Base-by-base conservation (phyloP, 30 jellyfish, hydroid and myxozoan genomes). In the Morbakka virulenta region DNA sequence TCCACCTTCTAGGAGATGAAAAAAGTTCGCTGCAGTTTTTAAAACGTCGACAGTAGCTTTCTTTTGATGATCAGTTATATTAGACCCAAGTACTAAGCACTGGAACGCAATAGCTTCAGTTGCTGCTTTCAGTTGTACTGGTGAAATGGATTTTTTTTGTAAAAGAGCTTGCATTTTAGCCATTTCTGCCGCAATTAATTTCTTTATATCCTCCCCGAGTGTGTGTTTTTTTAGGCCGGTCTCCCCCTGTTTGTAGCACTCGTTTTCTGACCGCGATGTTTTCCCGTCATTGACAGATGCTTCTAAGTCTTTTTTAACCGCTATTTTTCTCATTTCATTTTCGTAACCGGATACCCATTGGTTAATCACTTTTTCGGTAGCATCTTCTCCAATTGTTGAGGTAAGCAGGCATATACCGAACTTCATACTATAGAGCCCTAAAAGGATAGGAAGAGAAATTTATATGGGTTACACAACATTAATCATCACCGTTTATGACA, bases 271-370 rank as follows among this genome's bases (percentile, higher is more conserved):
- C 33, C 73, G 49, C 0, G 73, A 21, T 4, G 23, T 35, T 4
- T 25, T 28, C 14, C 84, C 84, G 62, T 49, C 84, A 11, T 27
- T 49, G 22, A 31, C 52, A 4, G 84, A 33, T 22, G 4, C 28
- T 17, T 72, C 52, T 14, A 72, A 51, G 32, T 72, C 84, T 20
- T 20, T 26, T 27, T 14, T 25, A 53, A 72, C 73, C 14, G 27
- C 33, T 2, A 1, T 3, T 34, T 28, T 49, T 52, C 84, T 72
- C 4, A 2, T 17, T 21, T 48, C 1, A 63, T 48, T 83, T 50
- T 63, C 79, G 63, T 83, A 83, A 25, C 95, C 95, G 4, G 95
- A 83, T 35, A 72, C 32, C 95, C 95, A 83, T n/a, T 69, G 48
- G 53, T 72, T 81, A 70, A 83, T 73, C 26, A 83, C 64, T 17